Conservation (phyloP, 2,797 vertebrate genomes). For the Fundulus diaphanus region DNA sequence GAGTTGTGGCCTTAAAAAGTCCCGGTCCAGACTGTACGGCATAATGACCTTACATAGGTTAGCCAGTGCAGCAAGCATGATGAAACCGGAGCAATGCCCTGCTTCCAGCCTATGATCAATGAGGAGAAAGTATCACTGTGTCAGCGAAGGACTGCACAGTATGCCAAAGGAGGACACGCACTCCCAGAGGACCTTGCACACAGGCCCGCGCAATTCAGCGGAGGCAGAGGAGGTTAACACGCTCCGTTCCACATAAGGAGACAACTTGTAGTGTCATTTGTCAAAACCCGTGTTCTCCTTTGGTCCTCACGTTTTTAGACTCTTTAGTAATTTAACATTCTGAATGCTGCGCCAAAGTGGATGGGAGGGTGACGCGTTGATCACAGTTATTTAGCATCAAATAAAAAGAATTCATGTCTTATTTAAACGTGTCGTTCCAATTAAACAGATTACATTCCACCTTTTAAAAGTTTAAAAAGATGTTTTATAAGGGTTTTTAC, state of each 20-base stretch:
- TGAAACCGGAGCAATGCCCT: constrained; percentile 78
- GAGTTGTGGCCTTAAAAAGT: constrained; percentile 51
- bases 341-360: constrained; percentile 23
- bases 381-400: constrained; percentile 35
- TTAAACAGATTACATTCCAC: constrained; percentile 51
- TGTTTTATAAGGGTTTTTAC: constrained; percentile 37
- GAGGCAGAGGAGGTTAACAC: constrained; percentile 68
- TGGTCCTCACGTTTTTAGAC: constrained; percentile 22
- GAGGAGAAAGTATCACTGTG: constrained; percentile 70
- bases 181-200: constrained; percentile 58
- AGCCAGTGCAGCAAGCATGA: constrained; percentile 69
- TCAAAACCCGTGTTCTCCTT: constrained; percentile 60
- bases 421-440: constrained; percentile 43
- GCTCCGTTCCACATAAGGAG: constrained; percentile 65
- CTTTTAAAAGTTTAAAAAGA: constrained; percentile 45
- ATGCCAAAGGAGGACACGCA: constrained; percentile 66
- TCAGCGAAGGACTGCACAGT: constrained; percentile 74
- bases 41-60: constrained; percentile 71
- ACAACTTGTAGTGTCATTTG: constrained; percentile 65
- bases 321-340: constrained; percentile 38
- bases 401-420: constrained; percentile 38
- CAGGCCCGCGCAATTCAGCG: constrained; percentile 45
- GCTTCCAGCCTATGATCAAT: constrained; percentile 76
- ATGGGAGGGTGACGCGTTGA: background rate
- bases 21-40: constrained; percentile 46